Conservation (phyloP, 2,113 vertebrate species). For the Rutilus rutilus region DNA sequence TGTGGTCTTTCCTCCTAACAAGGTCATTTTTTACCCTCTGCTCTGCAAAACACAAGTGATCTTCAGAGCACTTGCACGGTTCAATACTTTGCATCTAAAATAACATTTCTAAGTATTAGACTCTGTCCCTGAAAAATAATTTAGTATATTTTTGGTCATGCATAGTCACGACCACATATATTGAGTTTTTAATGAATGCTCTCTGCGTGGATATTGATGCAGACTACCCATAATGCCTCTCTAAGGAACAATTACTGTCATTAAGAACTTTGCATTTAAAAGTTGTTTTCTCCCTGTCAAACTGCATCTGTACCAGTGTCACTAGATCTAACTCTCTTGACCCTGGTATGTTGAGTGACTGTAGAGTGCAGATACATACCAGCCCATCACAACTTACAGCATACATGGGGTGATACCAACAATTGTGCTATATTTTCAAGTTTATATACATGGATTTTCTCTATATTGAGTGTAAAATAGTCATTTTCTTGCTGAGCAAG, state of each 20-base stretch:
- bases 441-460: background rate
- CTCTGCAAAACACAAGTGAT: background rate
- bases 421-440: background rate
- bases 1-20: background rate
- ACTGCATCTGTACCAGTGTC: background rate
- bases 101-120: background rate
- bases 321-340: background rate
- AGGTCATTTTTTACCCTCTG: slow-evolving; percentile 19
- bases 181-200: slow-evolving; percentile 26
- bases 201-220: slow-evolving; percentile 15
- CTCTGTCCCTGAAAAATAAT: background rate
- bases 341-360: background rate
- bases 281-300: slow-evolving; percentile 19
- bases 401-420: background rate
- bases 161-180: background rate
- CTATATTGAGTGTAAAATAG: background rate
- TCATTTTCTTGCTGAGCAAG: background rate
- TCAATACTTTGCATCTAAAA: background rate
- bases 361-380: too few relatives aligned
- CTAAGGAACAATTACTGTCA: slow-evolving; percentile 28
- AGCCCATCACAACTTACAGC: too few relatives aligned
- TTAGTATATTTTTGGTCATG: background rate
- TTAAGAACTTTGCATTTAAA: slow-evolving; percentile 31
- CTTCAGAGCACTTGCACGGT: background rate
- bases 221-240: slow-evolving; percentile 10